These are phyloP conservation scores for Drosophila littoralis DNA, from an alignment of 1,140 invertebrate species.

Conservation along the genomic window DNA sequence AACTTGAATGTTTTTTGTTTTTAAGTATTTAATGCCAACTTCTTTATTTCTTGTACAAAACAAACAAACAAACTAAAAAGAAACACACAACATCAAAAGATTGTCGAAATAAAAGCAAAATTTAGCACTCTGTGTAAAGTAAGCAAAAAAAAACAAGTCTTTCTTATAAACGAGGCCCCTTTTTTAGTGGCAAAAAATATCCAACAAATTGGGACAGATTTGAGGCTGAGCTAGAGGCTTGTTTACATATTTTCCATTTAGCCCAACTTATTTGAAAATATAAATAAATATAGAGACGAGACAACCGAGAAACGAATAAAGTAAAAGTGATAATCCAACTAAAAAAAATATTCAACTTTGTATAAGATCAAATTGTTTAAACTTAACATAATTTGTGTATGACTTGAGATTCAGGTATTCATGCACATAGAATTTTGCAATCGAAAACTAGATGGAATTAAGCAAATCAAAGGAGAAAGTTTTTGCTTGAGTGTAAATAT, in stretches of 20 bases:
- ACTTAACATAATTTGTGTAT: constrained; percentile 15
- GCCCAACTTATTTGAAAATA: background rate
- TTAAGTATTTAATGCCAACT: constrained; percentile 64
- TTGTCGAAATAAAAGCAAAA: constrained; percentile 75
- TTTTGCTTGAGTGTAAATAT: constrained; percentile 39
- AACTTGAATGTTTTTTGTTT: constrained; percentile 46
- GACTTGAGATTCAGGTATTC: constrained; percentile 1
- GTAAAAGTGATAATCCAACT: constrained; percentile 48
- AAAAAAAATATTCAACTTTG: constrained; percentile 28
- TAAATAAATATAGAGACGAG: background rate
- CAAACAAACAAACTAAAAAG: constrained; percentile 44
- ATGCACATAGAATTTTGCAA: constrained; percentile 3
- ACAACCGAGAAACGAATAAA: constrained; percentile 38
- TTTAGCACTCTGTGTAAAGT: constrained; percentile 79
- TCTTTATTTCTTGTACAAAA: constrained; percentile 79
- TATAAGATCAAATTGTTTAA: constrained; percentile 23
- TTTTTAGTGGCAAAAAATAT: background rate
- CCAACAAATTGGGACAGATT: background rate
- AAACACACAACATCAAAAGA: constrained; percentile 38
- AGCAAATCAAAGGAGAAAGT: background rate
- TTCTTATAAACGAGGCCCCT: constrained; percentile 13
- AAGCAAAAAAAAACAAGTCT: constrained; percentile 61
- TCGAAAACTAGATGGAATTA: background rate
- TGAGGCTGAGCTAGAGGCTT: background rate
- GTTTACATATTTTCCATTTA: too few species aligned